Conservation (phyloP, 2,797 vertebrate genomes). For the Poeciliopsis paucimaculata region DNA sequence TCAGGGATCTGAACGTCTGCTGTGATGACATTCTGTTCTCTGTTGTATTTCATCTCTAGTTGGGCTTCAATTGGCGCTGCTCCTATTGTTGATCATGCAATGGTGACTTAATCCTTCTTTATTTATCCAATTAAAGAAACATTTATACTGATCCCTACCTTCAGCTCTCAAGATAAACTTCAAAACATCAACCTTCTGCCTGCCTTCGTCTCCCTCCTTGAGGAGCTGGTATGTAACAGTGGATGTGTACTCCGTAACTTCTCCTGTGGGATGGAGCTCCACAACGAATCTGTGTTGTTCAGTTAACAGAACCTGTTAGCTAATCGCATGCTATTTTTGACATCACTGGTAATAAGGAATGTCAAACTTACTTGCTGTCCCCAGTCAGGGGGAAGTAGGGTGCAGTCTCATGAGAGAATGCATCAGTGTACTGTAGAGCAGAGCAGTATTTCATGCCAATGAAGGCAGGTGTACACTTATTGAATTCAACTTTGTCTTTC, state of each 20-base stretch:
- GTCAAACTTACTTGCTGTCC: slow-evolving; percentile 84
- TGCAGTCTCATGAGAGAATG: slow-evolving; percentile 74
- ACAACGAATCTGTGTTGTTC: slow-evolving; percentile 81
- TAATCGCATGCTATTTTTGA: background rate
- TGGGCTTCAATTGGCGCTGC: slow-evolving; percentile 80
- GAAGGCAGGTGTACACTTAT: slow-evolving; percentile 82
- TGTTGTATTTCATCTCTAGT: slow-evolving; percentile 85
- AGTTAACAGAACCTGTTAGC: background rate
- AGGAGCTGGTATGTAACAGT: slow-evolving; percentile 81
- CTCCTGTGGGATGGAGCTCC: slow-evolving; percentile 86
- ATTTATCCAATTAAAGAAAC: background rate
- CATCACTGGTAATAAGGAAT: background rate
- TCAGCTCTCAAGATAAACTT: slow-evolving; percentile 85
- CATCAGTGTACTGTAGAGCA: slow-evolving; percentile 77
- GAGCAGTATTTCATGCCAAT: slow-evolving; percentile 86
- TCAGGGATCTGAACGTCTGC: slow-evolving; percentile 87
- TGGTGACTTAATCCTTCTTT: background rate
- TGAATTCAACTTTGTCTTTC: slow-evolving; percentile 71
- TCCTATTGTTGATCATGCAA: slow-evolving; percentile 74
- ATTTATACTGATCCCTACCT: slow-evolving; percentile 72
- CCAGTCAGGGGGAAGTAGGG: slow-evolving; percentile 89
- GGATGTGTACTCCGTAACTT: slow-evolving; percentile 87
- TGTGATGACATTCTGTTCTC: slow-evolving; percentile 79
- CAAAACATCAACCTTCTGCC: slow-evolving; percentile 82
- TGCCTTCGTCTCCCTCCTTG: slow-evolving; percentile 73